phyloP scores from a whole-genome alignment of 2,797 vertebrate genomes.

The Monodelphis domestica region DNA sequence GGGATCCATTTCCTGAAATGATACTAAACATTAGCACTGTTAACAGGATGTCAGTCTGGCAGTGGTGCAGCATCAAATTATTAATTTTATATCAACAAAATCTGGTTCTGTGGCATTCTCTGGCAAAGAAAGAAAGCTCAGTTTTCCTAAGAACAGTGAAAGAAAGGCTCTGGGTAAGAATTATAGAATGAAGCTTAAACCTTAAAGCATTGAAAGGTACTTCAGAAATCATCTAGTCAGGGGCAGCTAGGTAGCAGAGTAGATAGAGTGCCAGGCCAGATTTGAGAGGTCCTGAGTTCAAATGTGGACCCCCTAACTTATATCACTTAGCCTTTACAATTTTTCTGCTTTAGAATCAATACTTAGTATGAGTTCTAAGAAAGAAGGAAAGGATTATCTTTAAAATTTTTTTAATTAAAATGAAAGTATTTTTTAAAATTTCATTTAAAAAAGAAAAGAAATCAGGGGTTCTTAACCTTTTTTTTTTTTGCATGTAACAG shows the following conservation, averaged over 20 bases:
- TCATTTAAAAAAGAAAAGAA: too few species aligned
- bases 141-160: constrained; percentile 37
- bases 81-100: constrained; percentile 65
- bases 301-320: too few species aligned
- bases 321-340: too few species aligned
- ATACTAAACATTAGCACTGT: constrained; percentile 37
- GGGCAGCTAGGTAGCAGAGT: too few species aligned
- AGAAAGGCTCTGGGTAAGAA: constrained; percentile 50
- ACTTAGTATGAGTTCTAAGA: too few species aligned
- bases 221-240: neutral
- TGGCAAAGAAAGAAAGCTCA: constrained; percentile 45
- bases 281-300: too few species aligned
- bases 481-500: neutral
- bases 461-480: rapidly evolving
- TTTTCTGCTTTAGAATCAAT: too few species aligned
- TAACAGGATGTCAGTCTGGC: constrained; percentile 62
- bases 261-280: too few species aligned
- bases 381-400: too few species aligned
- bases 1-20: constrained; percentile 45
- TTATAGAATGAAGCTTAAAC: neutral
- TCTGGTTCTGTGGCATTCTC: constrained; percentile 41
- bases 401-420: too few species aligned
- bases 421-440: too few species aligned
- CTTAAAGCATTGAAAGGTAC: neutral
- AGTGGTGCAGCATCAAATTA: constrained; percentile 59